Conservation (phyloP, 1,140 invertebrate genomes). For the Leptinotarsa undecemlineata region DNA sequence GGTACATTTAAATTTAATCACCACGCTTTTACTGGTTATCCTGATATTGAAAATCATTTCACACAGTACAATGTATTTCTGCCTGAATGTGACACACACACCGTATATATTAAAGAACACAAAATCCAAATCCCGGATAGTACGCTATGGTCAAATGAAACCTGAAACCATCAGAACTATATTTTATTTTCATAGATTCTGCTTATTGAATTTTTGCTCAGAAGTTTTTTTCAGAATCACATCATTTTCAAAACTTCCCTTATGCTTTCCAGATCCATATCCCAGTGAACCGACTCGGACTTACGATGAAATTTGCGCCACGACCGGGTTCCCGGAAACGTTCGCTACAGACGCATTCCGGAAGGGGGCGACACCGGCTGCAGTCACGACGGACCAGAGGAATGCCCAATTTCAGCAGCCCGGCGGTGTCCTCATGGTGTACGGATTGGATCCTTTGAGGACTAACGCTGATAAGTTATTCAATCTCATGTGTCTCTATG, state of each 20-base stretch:
- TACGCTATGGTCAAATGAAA: too few species aligned
- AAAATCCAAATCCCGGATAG: too few species aligned
- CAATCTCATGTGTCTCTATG: constrained; percentile 98
- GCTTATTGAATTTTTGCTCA: too few species aligned
- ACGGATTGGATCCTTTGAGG: constrained; percentile 90
- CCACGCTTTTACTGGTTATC: too few species aligned
- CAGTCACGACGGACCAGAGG: constrained; percentile 47
- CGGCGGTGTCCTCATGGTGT: constrained; percentile 96
- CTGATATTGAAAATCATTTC: too few species aligned
- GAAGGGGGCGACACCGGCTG: constrained; percentile 43
- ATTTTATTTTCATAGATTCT: too few species aligned
- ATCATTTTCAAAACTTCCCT: background rate
- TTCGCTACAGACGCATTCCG: constrained; percentile 47
- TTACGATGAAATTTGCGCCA: constrained; percentile 49
- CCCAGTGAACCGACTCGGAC: constrained; percentile 46
- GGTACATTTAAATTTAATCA: too few species aligned
- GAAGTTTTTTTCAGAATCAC: background rate
- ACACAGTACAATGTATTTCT: too few species aligned
- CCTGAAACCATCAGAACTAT: too few species aligned
- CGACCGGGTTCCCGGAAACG: constrained; percentile 26
- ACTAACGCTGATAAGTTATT: constrained; percentile 97
- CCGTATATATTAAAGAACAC: too few species aligned
- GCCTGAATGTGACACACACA: too few species aligned
- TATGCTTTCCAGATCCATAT: constrained; percentile 51
- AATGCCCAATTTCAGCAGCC: constrained; percentile 63